phyloP scores from a whole-genome alignment of 2,888 invertebrate species.

The Doris montereyensis region DNA sequence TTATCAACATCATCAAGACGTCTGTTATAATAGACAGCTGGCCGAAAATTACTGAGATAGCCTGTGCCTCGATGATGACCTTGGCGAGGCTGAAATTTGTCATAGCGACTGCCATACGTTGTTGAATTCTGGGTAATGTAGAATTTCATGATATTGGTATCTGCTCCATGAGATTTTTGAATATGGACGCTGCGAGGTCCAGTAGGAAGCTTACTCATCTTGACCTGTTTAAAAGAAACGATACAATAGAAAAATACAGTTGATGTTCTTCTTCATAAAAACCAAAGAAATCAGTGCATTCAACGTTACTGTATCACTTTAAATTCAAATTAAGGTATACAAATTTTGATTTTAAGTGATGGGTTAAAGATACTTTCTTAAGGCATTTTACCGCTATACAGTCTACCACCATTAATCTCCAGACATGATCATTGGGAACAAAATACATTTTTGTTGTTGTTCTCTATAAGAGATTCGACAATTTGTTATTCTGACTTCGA shows the following conservation, averaged over 20 bases:
- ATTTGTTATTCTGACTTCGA: no score
- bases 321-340: no score
- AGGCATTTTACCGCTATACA: no score
- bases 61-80: constrained; percentile 71
- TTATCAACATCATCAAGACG: constrained; percentile 71
- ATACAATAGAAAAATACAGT: neutral
- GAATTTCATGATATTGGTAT: constrained; percentile 72
- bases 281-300: no score
- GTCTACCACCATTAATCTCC: no score
- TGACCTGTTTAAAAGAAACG: neutral
- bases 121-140: constrained; percentile 70
- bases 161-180: constrained; percentile 69
- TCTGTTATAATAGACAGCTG: constrained; percentile 69
- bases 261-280: no score
- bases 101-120: constrained; percentile 68
- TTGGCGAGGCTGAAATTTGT: constrained; percentile 68
- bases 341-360: no score
- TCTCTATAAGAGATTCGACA: no score
- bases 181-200: constrained; percentile 68
- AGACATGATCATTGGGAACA: no score
- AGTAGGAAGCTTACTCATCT: constrained; percentile 65
- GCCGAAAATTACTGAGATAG: constrained; percentile 70
- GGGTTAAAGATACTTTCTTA: no score
- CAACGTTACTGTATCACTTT: no score
- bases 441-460: no score